phyloP scores from a whole-genome alignment of 2,797 vertebrate genomes.

The Gymnodraco acuticeps region DNA sequence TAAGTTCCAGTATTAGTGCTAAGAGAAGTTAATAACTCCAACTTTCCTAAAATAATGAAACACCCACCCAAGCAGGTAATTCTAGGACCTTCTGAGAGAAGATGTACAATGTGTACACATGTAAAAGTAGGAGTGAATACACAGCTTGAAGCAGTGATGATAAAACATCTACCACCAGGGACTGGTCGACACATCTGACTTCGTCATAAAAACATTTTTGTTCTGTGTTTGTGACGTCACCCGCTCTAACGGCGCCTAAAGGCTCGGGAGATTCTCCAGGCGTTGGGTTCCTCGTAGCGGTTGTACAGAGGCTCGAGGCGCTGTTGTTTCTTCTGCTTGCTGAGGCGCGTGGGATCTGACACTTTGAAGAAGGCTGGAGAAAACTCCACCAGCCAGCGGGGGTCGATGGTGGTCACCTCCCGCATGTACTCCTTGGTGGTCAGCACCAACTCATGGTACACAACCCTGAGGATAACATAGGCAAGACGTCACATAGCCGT shows the following conservation, averaged over 20 bases:
- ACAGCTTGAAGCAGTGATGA: not conserved
- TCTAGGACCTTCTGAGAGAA: not conserved
- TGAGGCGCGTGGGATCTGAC: slow-evolving; percentile 97
- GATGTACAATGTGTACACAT: slow-evolving; percentile 28
- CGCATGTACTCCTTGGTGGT: slow-evolving; percentile 99
- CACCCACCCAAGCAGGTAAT: not conserved
- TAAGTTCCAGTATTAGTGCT: slow-evolving; percentile 17
- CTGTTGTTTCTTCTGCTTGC: slow-evolving; percentile 99
- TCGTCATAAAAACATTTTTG: not conserved
- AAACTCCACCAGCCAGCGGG: slow-evolving; percentile 98
- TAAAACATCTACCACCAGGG: not conserved
- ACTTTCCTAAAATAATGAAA: slow-evolving; percentile 19
- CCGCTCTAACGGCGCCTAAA: slow-evolving; percentile 90
- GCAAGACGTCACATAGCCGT: not conserved
- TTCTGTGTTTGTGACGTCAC: fast-evolving
- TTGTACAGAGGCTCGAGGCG: slow-evolving; percentile 97
- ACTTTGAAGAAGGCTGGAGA: slow-evolving; percentile 98
- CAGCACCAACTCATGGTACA: slow-evolving; percentile 97
- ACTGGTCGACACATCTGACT: not conserved
- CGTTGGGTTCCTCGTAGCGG: slow-evolving; percentile 97
- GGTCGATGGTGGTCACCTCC: slow-evolving; percentile 98
- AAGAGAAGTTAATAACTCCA: slow-evolving; percentile 3
- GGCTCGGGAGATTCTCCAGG: slow-evolving; percentile 97
- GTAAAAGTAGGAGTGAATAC: not conserved
- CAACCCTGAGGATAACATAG: slow-evolving; percentile 86